phyloP scores from a whole-genome alignment of 2,797 vertebrate genomes.

The Lycodopsis pacificus region DNA sequence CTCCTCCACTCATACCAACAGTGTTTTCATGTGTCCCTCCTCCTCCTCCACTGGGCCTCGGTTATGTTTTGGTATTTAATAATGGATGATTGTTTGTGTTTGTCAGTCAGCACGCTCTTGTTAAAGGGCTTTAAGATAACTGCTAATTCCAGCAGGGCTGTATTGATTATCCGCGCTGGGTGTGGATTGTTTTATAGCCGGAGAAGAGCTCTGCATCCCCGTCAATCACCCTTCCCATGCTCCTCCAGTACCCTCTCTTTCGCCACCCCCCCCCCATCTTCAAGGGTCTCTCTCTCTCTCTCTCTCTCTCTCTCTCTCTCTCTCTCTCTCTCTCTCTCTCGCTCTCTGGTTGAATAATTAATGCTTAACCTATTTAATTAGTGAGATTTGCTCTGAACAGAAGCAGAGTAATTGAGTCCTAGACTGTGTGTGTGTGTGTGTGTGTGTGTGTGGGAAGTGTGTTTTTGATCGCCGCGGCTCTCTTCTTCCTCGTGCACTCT shows the following conservation, averaged over 20 bases:
- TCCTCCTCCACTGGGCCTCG: neutral
- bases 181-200: conserved; percentile 79
- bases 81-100: conserved; percentile 84
- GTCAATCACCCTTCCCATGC: conserved; percentile 28
- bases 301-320: conserved; percentile 52
- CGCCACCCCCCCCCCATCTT: neutral
- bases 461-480: conserved; percentile 9
- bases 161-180: conserved; percentile 79
- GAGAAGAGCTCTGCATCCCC: conserved; percentile 28
- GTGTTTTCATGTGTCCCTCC: no score
- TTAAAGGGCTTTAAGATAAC: conserved; percentile 85
- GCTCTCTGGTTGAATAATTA: conserved; percentile 80
- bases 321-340: conserved; percentile 50
- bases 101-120: conserved; percentile 74
- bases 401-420: conserved; percentile 78
- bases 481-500: conserved; percentile 1
- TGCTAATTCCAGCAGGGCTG: conserved; percentile 80
- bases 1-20: neutral
- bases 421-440: conserved; percentile 23
- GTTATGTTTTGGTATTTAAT: conserved; percentile 72
- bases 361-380: conserved; percentile 86
- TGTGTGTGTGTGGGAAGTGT: neutral
- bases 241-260: conserved; percentile 18
- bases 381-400: conserved; percentile 81
- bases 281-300: conserved; percentile 55